Evolutionary conservation across 2,888 invertebrate genomes (phyloP), one percentile per base, ranked within the genome.

Genomic region (Drosophila acutilabella): DNA sequence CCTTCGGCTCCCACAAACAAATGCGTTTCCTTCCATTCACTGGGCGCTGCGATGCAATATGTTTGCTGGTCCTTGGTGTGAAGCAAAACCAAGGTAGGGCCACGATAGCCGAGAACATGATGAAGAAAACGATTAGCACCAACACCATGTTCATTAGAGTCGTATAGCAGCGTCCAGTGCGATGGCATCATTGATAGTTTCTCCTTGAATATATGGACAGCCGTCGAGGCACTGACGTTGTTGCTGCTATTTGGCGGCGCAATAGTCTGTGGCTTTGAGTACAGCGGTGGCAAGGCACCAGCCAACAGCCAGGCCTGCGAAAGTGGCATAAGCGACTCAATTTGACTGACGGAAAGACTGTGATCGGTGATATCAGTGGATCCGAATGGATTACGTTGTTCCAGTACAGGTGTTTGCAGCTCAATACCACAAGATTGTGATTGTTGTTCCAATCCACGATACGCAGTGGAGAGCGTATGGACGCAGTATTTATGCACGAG

Each of bases 41-140:
- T 93, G 13, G 97, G 95, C 10, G 95, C 93, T 30, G 96, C 96
- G 60, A 98, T 92, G 90, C 96, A 97, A 87, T 96, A 95, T 68
- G 96, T 94, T 72, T 96, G 94, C 20, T 94, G 94, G 45, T 94
- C 93, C 68, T 91, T 86, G 2, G 94, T 94, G 66, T 94, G 93
- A n/a, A 95, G 78, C 66, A 96, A 90, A 68, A 94, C 93, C 62
- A 96, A 88, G 0, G 95, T 95, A 0, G 96, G 95, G 0, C 95
- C 95, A 56, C 95, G 89, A 73, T 93, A 93, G 5, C 93, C 92
- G 18, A 97, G 94, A 4, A 98, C 96, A 93, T 98, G 98, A 90
- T 97, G 96, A 81, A 96, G 93, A 93, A 98, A 98, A 79, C 97
- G 94, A 93, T 98, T 98, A 61, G 96, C 94, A 26, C 97, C 98